These are phyloP conservation scores for Folsomia manolachei DNA, from an alignment of 2,888 invertebrate species.

Conservation along the genomic window DNA sequence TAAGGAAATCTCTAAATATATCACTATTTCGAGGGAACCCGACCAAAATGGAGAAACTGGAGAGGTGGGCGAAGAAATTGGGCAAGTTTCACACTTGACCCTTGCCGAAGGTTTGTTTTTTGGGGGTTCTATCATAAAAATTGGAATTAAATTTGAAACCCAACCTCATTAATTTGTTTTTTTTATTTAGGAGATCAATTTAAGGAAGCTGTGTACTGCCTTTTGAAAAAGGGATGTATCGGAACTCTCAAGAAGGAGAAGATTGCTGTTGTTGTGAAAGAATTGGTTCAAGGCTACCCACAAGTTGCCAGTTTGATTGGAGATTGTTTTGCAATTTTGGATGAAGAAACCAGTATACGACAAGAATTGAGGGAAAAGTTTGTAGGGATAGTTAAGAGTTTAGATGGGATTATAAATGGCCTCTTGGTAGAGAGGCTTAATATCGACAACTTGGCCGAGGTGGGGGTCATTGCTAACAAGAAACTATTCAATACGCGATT, in stretches of 20 bases:
- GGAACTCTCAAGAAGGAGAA: conserved; percentile 76
- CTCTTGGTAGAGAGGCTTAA: conserved; percentile 88
- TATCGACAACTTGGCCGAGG: conserved; percentile 88
- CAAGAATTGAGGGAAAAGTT: conserved; percentile 37
- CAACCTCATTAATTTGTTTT: too few species aligned
- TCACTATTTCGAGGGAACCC: neutral
- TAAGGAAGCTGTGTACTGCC: conserved; percentile 67
- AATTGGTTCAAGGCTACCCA: conserved; percentile 64
- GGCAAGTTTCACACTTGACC: neutral
- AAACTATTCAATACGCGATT: conserved; percentile 84
- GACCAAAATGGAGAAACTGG: neutral
- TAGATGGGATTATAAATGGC: conserved; percentile 62
- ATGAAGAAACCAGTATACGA: conserved; percentile 32
- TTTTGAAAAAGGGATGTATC: conserved; percentile 73
- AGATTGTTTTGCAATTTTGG: conserved; percentile 38
- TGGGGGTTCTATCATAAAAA: too few species aligned
- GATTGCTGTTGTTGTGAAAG: conserved; percentile 68
- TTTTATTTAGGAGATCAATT: conserved; percentile 31
- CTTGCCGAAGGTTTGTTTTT: too few species aligned
- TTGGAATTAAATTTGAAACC: too few species aligned
- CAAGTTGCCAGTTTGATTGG: conserved; percentile 29
- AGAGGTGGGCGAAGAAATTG: neutral
- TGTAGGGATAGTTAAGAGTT: conserved; percentile 28
- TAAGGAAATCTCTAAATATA: neutral
- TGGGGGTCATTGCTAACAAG: conserved; percentile 82